These are phyloP conservation scores for Steinernema carpocapsae DNA, from an alignment of 2,888 invertebrate genomes.

Conservation along the genomic window DNA sequence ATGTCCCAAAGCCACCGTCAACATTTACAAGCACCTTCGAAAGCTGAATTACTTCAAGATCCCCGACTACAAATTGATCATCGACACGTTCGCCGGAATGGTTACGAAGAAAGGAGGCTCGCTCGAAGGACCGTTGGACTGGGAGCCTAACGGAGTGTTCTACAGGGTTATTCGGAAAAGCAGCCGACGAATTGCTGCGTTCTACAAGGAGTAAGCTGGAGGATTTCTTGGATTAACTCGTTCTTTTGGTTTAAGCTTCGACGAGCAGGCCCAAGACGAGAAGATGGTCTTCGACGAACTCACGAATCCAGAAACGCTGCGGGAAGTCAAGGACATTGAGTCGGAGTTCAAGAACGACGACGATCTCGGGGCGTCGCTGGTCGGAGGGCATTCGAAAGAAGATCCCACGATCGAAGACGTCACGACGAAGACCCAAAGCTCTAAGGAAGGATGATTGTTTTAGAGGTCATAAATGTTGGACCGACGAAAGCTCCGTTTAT, in stretches of 20 bases:
- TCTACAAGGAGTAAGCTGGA: not conserved
- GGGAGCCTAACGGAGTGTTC: conserved; percentile 7
- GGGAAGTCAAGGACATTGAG: not conserved
- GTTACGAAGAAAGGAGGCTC: not conserved
- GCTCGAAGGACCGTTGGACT: conserved; percentile 11
- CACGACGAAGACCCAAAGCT: not conserved
- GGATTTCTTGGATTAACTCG: too few species aligned
- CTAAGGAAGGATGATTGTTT: not conserved
- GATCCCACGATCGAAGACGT: conserved; percentile 6
- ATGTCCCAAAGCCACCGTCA: conserved; percentile 14
- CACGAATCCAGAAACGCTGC: not conserved
- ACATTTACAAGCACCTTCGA: conserved; percentile 31
- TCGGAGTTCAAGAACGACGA: not conserved
- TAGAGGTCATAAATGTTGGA: too few species aligned
- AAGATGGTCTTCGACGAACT: too few species aligned
- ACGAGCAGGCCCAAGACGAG: too few species aligned
- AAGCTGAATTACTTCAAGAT: conserved; percentile 26
- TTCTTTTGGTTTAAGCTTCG: too few species aligned
- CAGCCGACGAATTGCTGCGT: not conserved
- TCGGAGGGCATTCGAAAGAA: conserved; percentile 12
- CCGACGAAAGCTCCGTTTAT: too few species aligned
- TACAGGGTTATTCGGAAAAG: conserved; percentile 4
- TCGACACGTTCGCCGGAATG: not conserved
- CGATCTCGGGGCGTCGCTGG: conserved; percentile 5
- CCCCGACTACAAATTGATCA: conserved; percentile 33